A percentile compares a stretch with the other conserved stretches of the same genome.
phyloP scores from a whole-genome alignment of 2,113 vertebrate genomes.

The Turnix velox region DNA sequence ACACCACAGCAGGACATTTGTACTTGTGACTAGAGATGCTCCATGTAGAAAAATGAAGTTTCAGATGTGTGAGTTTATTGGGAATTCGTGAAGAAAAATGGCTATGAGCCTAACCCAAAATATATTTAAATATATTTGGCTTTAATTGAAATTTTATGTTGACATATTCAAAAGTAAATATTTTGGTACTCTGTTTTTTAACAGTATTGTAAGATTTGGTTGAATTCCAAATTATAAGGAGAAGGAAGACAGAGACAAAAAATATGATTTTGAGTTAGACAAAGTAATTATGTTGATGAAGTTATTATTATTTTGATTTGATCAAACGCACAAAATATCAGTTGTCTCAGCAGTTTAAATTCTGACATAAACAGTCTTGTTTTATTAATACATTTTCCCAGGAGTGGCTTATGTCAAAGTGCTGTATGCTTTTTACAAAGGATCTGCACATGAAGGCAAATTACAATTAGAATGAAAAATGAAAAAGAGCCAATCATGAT shows the following conservation, averaged over 20 bases:
- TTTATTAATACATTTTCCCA: background rate
- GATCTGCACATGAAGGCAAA: background rate
- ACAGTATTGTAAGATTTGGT: background rate
- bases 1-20: background rate
- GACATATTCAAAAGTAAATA: background rate
- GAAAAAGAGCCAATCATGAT: background rate
- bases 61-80: background rate
- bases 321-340: background rate
- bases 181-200: background rate
- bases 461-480: background rate
- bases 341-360: background rate
- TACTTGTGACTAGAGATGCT: background rate
- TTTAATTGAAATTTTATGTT: background rate
- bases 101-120: background rate
- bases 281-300: background rate
- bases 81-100: background rate
- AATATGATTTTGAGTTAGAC: background rate
- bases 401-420: background rate
- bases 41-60: background rate
- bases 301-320: background rate
- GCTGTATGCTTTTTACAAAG: background rate
- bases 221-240: background rate
- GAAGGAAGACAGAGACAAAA: background rate
- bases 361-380: background rate
- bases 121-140: background rate